Base-by-base conservation (phyloP, 2,113 vertebrate species). In the Ctenodactylus gundi region DNA sequence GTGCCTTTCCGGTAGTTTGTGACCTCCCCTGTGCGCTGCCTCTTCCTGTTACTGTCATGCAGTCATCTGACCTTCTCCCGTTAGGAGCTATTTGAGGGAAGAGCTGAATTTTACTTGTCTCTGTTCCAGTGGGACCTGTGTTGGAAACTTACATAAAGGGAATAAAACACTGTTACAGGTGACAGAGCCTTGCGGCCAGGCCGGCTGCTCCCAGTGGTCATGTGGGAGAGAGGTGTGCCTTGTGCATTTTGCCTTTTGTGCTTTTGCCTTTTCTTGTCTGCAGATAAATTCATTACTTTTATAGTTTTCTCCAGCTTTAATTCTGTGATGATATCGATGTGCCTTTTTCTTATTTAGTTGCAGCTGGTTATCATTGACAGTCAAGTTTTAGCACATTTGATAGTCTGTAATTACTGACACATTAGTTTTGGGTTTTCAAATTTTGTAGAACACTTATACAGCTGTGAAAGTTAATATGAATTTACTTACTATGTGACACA, bases 361-460 rank as follows among this genome's bases (percentile, higher is more conserved):
- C 87, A 64, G 68, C 88, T 68, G 58, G 76, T 92, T 77, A 53
- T 39, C 41, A 15, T 68, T 88, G 41, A 41, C 39, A 64, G 75
- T 44, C 41, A 94, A n/a, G 13, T 92, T 86, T 23, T 84, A 49
- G 51, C 25, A 41, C 29, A 46, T 85, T 65, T 89, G 60, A 36
- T 94, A 34, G 53, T 60, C 41, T 91, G 3, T 77, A 41, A 25
- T 85, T 93, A 64, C 67, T 90, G 87, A 73, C 20, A 80, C 44
- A 82, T 84, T 88, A 51, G 36, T 89, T 76, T 88, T 94, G 65
- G n/a, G 53, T 83, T 94, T 93, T 94, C 41, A 88, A 29, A 44
- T 85, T 94, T 94, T 76, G 51, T 7, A 86, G 77, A 65, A 12
- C 81, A 81, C 58, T 90, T 53, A 60, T 53, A 58, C 18, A 3